These are phyloP conservation scores for Micronycteris hirsuta DNA, from an alignment of 2,113 vertebrate genomes.

Conservation along the genomic window DNA sequence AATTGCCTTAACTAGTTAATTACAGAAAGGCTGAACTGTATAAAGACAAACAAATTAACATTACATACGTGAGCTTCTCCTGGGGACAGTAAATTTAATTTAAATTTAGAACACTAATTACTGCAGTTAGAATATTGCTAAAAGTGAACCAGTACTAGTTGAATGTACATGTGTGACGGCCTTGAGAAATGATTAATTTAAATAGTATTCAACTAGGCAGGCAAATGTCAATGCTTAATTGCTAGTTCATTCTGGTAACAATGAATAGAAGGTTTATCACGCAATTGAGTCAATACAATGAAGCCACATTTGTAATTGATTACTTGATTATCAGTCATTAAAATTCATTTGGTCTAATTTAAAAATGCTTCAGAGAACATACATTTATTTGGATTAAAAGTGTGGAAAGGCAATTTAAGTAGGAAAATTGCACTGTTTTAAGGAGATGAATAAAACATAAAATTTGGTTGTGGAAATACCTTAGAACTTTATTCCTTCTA, in stretches of 20 bases:
- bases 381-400: background rate
- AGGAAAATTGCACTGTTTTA: background rate
- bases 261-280: constrained; percentile 1
- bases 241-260: constrained; percentile 38
- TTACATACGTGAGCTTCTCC: constrained; percentile 51
- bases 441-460: background rate
- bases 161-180: constrained; percentile 19
- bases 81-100: constrained; percentile 43
- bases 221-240: constrained; percentile 58
- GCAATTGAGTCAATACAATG: constrained; percentile 36
- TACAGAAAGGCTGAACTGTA: constrained; percentile 57
- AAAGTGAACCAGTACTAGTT: constrained; percentile 41
- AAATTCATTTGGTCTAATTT: background rate
- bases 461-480: background rate
- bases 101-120: constrained; percentile 68
- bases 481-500: background rate
- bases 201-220: constrained; percentile 13
- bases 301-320: constrained; percentile 8
- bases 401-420: background rate
- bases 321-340: constrained; percentile 49
- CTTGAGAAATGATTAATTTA: constrained; percentile 31
- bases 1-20: constrained; percentile 66
- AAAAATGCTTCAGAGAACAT: background rate
- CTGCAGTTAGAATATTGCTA: constrained; percentile 46
- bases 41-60: constrained; percentile 64